Percentiles rank a stretch among this genome's conserved stretches.
Conservation (phyloP, 2,888 invertebrate genomes). For the Aporophyla lueneburgensis region DNA sequence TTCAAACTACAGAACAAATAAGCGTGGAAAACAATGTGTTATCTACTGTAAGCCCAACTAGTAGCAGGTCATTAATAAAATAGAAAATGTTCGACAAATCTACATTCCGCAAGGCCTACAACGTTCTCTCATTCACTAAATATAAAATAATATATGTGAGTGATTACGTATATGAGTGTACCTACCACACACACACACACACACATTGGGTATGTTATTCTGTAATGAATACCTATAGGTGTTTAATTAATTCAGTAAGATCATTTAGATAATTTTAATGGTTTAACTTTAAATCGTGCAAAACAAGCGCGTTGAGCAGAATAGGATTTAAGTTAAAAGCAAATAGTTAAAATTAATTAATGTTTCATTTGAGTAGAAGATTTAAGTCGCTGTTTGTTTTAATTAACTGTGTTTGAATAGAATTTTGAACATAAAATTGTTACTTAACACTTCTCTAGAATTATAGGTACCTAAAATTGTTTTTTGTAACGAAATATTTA, state of each 20-base stretch:
- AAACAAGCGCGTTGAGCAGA: conserved; percentile 6
- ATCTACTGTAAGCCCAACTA: no score
- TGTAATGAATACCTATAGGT: background rate
- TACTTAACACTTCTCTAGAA: background rate
- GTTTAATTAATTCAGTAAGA: background rate
- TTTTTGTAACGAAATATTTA: background rate
- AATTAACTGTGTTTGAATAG: conserved; percentile 16
- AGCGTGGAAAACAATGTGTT: no score
- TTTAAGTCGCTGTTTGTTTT: conserved; percentile 26
- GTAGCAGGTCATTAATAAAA: no score
- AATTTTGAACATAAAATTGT: background rate
- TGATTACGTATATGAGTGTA: background rate
- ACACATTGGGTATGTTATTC: background rate
- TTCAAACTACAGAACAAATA: no score
- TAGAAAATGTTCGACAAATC: no score
- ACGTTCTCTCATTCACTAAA: no score
- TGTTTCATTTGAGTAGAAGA: conserved; percentile 11
- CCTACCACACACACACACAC: background rate
- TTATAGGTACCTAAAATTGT: background rate
- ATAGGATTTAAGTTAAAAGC: conserved; percentile 19
- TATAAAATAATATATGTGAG: no score
- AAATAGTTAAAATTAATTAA: conserved; percentile 37
- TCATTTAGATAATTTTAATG: background rate
- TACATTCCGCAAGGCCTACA: no score
- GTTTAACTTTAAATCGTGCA: background rate